Percentiles rank a stretch among this genome's conserved stretches.
These are phyloP conservation scores for Atta texana DNA, from an alignment of 1,140 invertebrate species.

Conservation along the genomic window DNA sequence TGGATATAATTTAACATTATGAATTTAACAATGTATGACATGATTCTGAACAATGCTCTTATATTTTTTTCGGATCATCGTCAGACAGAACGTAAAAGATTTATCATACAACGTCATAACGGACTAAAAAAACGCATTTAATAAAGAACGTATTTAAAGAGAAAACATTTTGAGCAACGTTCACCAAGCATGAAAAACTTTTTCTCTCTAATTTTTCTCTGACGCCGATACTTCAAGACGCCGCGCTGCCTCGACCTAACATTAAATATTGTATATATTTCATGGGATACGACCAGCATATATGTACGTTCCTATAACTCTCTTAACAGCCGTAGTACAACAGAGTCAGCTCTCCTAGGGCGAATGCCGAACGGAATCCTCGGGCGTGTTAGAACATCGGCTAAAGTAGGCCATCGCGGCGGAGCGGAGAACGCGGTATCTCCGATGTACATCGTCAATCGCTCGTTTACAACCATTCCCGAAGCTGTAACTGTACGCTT, in stretches of 20 bases:
- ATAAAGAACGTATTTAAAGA: no score
- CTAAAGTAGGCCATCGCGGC: slow-evolving; percentile 70
- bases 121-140: background rate
- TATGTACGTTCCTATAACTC: background rate
- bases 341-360: slow-evolving; percentile 25
- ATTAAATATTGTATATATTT: slow-evolving; percentile 8
- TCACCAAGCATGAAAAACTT: background rate
- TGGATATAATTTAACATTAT: no score
- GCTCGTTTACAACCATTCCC: slow-evolving; percentile 73
- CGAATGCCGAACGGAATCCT: slow-evolving; percentile 67
- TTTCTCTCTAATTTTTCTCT: no score
- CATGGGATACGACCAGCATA: background rate
- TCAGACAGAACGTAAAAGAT: background rate
- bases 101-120: background rate
- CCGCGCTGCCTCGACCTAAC: background rate
- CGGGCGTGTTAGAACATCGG: slow-evolving; percentile 68
- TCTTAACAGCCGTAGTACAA: slow-evolving; percentile 19
- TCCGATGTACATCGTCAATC: slow-evolving; percentile 70
- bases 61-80: background rate
- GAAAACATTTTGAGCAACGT: background rate
- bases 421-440: slow-evolving; percentile 58
- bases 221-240: background rate
- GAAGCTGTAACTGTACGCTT: slow-evolving; percentile 66
- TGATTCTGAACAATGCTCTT: background rate
- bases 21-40: background rate